Conservation (phyloP, 1,140 invertebrate species). For the Listronotus bonariensis region DNA sequence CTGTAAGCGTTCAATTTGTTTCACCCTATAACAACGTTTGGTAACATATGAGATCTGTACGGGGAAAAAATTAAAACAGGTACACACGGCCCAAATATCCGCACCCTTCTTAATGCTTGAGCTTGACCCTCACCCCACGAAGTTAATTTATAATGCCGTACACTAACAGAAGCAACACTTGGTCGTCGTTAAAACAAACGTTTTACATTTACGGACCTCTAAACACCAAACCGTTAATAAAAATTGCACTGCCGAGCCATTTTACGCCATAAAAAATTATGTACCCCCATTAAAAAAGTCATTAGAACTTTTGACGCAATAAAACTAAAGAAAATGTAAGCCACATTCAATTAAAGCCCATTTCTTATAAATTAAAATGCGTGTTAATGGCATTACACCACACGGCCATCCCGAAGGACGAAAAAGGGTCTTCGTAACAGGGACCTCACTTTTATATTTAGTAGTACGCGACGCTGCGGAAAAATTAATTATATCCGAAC, state of each 20-base stretch:
- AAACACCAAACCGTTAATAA: conserved; percentile 2
- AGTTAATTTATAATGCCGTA: no score
- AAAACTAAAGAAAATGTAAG: conserved; percentile 36
- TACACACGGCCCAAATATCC: no score
- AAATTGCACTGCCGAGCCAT: background rate
- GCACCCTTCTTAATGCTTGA: no score
- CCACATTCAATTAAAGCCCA: conserved; percentile 32
- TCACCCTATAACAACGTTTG: no score
- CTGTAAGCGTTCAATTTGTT: no score
- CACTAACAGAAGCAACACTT: conserved; percentile 1
- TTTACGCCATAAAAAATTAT: conserved; percentile 25
- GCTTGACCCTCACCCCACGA: no score
- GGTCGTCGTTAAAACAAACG: conserved; percentile 12
- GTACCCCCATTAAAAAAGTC: conserved; percentile 22
- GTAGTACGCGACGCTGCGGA: conserved; percentile 19
- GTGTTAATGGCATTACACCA: conserved; percentile 27
- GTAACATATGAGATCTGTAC: no score
- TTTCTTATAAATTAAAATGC: conserved; percentile 38
- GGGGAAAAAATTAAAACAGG: no score
- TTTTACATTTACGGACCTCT: conserved; percentile 5
- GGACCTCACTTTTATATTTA: conserved; percentile 28
- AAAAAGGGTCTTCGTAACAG: conserved; percentile 11
- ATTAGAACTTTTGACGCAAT: conserved; percentile 30
- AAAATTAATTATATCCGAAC: conserved; percentile 34
- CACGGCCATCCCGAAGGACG: conserved; percentile 25